Percentiles rank a stretch among this genome's conserved stretches.
Evolutionary conservation across 2,113 vertebrate genomes (phyloP).

Genomic region (Canis aureus): DNA sequence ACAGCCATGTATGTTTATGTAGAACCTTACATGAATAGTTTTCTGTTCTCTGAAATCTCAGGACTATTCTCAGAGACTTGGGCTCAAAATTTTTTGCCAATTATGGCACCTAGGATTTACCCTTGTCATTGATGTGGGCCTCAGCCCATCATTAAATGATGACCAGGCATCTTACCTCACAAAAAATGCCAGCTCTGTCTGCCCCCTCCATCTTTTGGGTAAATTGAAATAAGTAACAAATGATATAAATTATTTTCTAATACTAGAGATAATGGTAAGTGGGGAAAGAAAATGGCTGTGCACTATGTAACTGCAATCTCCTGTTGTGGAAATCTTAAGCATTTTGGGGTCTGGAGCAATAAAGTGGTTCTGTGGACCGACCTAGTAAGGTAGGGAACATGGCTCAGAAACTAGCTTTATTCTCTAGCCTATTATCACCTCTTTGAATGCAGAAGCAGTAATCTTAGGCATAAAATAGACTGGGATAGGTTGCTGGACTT

Average conservation of each 20-base stretch:
- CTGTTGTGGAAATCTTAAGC: neutral
- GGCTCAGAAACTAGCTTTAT: neutral
- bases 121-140: neutral
- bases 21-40: neutral
- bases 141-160: neutral
- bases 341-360: neutral
- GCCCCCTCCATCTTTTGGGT: neutral
- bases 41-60: neutral
- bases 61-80: neutral
- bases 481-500: neutral
- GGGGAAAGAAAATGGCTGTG: neutral
- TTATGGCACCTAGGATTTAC: neutral
- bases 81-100: neutral
- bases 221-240: neutral
- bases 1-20: neutral
- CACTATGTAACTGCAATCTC: neutral
- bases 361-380: neutral
- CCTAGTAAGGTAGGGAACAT: neutral
- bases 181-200: neutral
- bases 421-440: neutral
- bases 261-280: neutral
- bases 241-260: neutral
- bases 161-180: neutral
- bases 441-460: neutral
- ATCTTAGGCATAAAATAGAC: neutral